Percentiles rank a stretch among this genome's conserved stretches.
Evolutionary conservation across 1,140 invertebrate genomes (phyloP).

Genomic region (Drosophila setifemur): DNA sequence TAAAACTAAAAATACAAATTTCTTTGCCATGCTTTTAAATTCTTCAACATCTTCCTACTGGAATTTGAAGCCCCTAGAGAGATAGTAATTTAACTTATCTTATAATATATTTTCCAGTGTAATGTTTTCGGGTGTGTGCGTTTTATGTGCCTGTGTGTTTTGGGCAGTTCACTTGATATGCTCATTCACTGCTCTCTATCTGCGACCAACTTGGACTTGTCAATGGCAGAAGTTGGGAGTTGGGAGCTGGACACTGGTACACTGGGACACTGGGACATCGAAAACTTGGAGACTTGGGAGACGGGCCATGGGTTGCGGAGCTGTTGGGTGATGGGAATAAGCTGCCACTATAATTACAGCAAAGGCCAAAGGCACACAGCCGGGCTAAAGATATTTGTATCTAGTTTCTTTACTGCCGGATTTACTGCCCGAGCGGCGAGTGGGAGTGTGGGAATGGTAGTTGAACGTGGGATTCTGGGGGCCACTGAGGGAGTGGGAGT

Average conservation of each 20-base stretch:
- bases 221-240: slow-evolving; percentile 49
- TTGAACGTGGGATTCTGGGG: too few relatives aligned
- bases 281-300: not conserved
- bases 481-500: not conserved
- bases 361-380: slow-evolving; percentile 47
- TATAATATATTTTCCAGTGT: not conserved
- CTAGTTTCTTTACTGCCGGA: slow-evolving; percentile 63
- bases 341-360: slow-evolving; percentile 72
- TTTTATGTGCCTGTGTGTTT: slow-evolving; percentile 49
- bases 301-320: not conserved
- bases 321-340: slow-evolving; percentile 39
- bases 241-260: not conserved
- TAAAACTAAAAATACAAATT: too few relatives aligned
- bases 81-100: too few relatives aligned
- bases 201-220: slow-evolving; percentile 66
- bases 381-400: slow-evolving; percentile 68
- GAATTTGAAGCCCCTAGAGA: rapidly evolving
- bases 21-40: too few relatives aligned
- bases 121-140: slow-evolving; percentile 14
- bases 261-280: too few relatives aligned
- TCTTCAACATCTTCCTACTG: too few relatives aligned
- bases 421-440: slow-evolving; percentile 38
- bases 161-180: slow-evolving; percentile 71
- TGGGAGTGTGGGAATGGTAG: too few relatives aligned
- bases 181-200: slow-evolving; percentile 24